Percentiles rank a stretch among this genome's conserved stretches.
phyloP scores from a whole-genome alignment of 2,113 vertebrate genomes.

The Isurus oxyrinchus region DNA sequence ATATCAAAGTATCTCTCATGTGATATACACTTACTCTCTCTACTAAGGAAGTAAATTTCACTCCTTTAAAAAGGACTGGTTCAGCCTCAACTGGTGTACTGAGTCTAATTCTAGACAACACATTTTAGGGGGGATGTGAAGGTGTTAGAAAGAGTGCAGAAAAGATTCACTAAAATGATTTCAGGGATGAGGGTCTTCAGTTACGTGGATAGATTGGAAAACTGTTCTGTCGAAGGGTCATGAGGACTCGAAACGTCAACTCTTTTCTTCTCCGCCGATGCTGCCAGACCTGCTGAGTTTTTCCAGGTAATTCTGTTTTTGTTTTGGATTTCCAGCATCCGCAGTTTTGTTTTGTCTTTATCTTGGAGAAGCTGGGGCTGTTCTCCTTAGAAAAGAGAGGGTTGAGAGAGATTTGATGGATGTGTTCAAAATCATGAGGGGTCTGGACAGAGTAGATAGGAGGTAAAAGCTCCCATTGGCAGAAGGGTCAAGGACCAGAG shows the following conservation, averaged over 20 bases:
- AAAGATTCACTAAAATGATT: neutral
- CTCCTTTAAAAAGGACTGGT: neutral
- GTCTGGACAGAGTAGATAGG: neutral
- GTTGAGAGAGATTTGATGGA: neutral
- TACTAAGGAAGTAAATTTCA: neutral
- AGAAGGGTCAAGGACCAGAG: neutral
- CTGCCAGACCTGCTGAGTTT: too few species aligned
- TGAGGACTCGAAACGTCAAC: too few species aligned
- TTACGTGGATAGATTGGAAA: neutral
- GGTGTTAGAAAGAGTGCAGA: neutral
- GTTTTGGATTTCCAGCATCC: too few species aligned
- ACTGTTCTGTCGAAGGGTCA: too few species aligned
- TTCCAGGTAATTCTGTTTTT: too few species aligned
- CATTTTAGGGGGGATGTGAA: neutral
- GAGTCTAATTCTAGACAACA: neutral
- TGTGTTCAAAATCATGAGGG: neutral
- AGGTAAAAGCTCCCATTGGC: neutral
- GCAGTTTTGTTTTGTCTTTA: too few species aligned
- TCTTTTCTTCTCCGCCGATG: too few species aligned
- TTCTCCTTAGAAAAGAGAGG: neutral
- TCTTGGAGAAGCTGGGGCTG: neutral
- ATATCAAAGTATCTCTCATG: neutral
- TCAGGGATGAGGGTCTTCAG: neutral
- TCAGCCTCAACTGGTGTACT: neutral
- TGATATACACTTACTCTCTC: too few species aligned